Evolutionary conservation across 2,888 invertebrate species (phyloP).

Genomic region (Apoda limacodes): DNA sequence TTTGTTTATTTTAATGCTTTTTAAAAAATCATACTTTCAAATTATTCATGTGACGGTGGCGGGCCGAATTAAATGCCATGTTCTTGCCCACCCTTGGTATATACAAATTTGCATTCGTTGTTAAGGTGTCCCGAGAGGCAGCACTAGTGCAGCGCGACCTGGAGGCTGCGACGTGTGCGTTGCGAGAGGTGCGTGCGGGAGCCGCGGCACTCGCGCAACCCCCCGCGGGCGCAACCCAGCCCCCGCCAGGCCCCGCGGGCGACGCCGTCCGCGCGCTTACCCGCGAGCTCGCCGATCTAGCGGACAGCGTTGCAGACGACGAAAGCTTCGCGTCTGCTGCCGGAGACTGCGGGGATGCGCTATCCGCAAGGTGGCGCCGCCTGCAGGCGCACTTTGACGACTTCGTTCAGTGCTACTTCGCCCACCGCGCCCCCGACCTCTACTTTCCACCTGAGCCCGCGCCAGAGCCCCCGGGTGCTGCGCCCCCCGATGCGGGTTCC

Average conservation of each 20-base stretch:
- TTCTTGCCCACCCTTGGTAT: no score
- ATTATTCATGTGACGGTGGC: no score
- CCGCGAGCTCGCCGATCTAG: slow-evolving; percentile 52
- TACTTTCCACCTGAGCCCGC: slow-evolving; percentile 62
- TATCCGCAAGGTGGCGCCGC: slow-evolving; percentile 77
- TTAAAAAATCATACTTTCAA: no score
- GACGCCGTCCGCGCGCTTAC: slow-evolving; percentile 28
- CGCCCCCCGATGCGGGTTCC: slow-evolving; percentile 11
- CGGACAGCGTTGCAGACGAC: slow-evolving; percentile 56
- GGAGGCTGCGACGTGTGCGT: slow-evolving; percentile 71
- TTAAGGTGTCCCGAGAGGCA: slow-evolving; percentile 22
- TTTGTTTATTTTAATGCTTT: no score
- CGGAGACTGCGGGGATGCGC: slow-evolving; percentile 45
- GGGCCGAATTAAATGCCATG: no score
- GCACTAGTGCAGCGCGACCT: slow-evolving; percentile 76
- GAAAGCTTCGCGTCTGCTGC: slow-evolving; percentile 40
- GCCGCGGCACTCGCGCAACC: slow-evolving; percentile 19
- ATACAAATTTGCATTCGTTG: no score
- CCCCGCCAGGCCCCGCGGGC: slow-evolving; percentile 8
- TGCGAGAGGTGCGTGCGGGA: slow-evolving; percentile 63
- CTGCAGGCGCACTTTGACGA: slow-evolving; percentile 91
- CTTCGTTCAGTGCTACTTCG: slow-evolving; percentile 86
- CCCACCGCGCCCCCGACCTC: slow-evolving; percentile 78
- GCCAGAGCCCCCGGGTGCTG: slow-evolving; percentile 30
- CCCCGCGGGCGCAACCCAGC: background rate